Evolutionary conservation across 2,797 vertebrate genomes (phyloP).

Genomic region (Syngnathus rostellatus): DNA sequence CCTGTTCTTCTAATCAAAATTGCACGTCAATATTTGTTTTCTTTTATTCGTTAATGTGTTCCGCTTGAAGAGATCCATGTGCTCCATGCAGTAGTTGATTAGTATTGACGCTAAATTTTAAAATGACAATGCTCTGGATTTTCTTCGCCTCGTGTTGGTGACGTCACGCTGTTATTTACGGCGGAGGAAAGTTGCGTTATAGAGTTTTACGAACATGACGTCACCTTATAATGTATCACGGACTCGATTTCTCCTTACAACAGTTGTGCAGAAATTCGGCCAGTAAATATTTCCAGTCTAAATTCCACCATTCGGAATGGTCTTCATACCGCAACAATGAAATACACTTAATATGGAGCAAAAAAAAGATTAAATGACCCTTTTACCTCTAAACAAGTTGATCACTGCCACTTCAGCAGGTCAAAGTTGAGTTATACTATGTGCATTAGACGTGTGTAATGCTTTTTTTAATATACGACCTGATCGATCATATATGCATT

Average conservation of each 20-base stretch:
- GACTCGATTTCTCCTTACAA: neutral
- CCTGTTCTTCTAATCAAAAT: neutral
- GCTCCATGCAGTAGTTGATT: neutral
- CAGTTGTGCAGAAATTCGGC: neutral
- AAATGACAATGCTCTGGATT: neutral
- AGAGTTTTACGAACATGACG: neutral
- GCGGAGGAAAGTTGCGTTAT: neutral
- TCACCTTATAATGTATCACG: neutral
- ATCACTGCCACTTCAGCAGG: conserved; percentile 5
- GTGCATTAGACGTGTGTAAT: neutral
- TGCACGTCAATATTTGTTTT: neutral
- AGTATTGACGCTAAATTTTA: neutral
- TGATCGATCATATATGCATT: neutral
- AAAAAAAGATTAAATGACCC: conserved; percentile 1
- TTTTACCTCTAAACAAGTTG: conserved; percentile 2
- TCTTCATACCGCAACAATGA: neutral
- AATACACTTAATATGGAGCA: neutral
- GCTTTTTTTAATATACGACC: neutral
- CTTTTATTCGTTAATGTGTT: neutral
- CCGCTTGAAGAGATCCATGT: neutral
- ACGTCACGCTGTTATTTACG: neutral
- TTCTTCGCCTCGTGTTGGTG: neutral
- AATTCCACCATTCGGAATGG: neutral
- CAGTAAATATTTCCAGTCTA: neutral
- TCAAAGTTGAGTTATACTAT: neutral